These are phyloP conservation scores for Poecilia velifera DNA, from an alignment of 2,797 vertebrate species.

Conservation along the genomic window DNA sequence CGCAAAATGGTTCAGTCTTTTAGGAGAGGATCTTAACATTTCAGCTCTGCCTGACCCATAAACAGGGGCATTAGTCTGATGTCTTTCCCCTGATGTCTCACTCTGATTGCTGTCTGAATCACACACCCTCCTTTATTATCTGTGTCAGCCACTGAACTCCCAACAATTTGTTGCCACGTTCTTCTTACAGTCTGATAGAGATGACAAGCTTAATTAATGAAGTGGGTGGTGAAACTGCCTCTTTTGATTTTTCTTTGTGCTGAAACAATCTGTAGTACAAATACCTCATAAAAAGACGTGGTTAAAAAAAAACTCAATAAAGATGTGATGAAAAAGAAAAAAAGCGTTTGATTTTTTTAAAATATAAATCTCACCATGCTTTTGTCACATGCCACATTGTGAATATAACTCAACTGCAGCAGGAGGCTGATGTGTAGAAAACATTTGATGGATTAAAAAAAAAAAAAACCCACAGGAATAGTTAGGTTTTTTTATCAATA, in stretches of 20 bases:
- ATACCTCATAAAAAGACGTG: slow-evolving; percentile 9
- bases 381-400: slow-evolving; percentile 3
- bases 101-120: slow-evolving; percentile 13
- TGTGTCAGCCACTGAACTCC: slow-evolving; percentile 25
- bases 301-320: not conserved
- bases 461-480: not conserved
- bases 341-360: not conserved
- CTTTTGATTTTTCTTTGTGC: slow-evolving; percentile 21
- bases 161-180: slow-evolving; percentile 21
- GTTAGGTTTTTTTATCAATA: not conserved
- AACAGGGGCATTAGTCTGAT: slow-evolving; percentile 6
- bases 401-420: not conserved
- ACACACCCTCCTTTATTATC: slow-evolving; percentile 24
- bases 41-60: not conserved
- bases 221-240: slow-evolving; percentile 17
- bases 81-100: slow-evolving; percentile 12
- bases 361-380: not conserved
- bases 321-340: slow-evolving; percentile 1
- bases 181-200: slow-evolving; percentile 12
- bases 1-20: not conserved
- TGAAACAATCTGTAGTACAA: slow-evolving; percentile 12
- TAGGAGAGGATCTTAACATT: not conserved
- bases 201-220: slow-evolving; percentile 32
- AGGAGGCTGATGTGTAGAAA: not conserved
- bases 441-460: not conserved